Evolutionary conservation across 2,797 vertebrate species (phyloP), one percentile per base, ranked within the genome.

Genomic region (Selene dorsalis): DNA sequence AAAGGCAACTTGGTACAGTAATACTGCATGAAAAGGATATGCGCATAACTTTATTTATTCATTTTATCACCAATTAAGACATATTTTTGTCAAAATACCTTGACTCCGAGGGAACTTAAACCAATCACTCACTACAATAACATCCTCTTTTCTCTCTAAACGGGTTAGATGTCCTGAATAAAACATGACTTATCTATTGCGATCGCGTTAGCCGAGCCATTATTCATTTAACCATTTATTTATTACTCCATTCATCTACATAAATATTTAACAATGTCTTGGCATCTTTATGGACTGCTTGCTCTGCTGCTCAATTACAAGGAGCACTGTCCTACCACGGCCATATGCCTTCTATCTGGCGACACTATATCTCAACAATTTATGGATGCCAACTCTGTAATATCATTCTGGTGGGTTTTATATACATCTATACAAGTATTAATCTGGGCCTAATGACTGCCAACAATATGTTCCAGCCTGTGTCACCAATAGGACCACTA

Each of bases 241-340:
- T 94, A 94, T 94, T 94, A 91, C 93, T 94, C 93, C 89, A 94
- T 95, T 95, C 93, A 91, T 95, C 94, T 94, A 87, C 94, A 95
- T 95, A 94, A 95, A 96, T 95, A 95, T 95, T 96, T 95, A 95
- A 95, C 91, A 86, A 94, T 94, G 94, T 95, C 94, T 95, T 95
- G 94, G 94, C 94, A 94, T 94, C 93, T 95, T 96, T 95, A 95
- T 95, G 93, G 94, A 94, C 93, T 94, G 94, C 94, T 96, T 95
- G 92, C 94, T 94, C 94, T 94, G 83, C 85, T 30, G 79, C 84
- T 92, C 94, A 93, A 94, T 95, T 94, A 94, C 89, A 90, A 92
- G 88, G 88, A 93, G 89, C 87, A 86, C 91, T 94, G 94, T 94
- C 94, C 94, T 93, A 94, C 89, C 92, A 89, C 80, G 89, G 91